Evolutionary conservation across 2,113 vertebrate species (phyloP).

Genomic region (Colaptes auratus): DNA sequence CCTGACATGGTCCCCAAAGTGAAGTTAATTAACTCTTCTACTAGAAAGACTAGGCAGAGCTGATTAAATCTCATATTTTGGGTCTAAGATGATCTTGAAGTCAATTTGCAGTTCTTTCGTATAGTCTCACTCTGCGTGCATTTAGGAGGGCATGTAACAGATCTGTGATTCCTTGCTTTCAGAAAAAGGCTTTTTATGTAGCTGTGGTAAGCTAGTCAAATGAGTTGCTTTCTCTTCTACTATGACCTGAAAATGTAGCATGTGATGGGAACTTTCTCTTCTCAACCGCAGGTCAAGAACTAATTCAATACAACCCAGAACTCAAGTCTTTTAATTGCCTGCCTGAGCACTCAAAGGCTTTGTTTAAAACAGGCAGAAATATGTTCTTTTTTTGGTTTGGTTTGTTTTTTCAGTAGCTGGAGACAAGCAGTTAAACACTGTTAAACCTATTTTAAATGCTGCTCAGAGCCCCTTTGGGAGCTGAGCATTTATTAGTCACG

Average conservation of each 20-base stretch:
- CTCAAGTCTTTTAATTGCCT: neutral
- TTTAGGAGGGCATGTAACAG: neutral
- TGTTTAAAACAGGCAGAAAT: neutral
- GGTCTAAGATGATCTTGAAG: neutral
- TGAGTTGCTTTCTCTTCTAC: neutral
- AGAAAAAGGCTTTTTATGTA: neutral
- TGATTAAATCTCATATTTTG: neutral
- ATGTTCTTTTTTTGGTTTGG: neutral
- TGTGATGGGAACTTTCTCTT: neutral
- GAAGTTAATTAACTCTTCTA: neutral
- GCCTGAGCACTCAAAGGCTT: neutral
- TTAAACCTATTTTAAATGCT: neutral
- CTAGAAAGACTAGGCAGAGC: neutral
- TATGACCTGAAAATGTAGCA: neutral
- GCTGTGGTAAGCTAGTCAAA: neutral
- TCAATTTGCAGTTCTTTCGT: neutral
- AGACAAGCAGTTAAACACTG: neutral
- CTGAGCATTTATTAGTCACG: neutral
- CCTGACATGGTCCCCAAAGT: neutral
- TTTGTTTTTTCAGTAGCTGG: neutral
- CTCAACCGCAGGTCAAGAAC: neutral
- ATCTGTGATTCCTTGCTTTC: neutral
- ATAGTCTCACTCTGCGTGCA: neutral
- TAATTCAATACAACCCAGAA: neutral
- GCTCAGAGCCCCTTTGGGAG: neutral